These are phyloP conservation scores for Nasonia vitripennis DNA, from an alignment of 1,140 invertebrate species.

Conservation along the genomic window DNA sequence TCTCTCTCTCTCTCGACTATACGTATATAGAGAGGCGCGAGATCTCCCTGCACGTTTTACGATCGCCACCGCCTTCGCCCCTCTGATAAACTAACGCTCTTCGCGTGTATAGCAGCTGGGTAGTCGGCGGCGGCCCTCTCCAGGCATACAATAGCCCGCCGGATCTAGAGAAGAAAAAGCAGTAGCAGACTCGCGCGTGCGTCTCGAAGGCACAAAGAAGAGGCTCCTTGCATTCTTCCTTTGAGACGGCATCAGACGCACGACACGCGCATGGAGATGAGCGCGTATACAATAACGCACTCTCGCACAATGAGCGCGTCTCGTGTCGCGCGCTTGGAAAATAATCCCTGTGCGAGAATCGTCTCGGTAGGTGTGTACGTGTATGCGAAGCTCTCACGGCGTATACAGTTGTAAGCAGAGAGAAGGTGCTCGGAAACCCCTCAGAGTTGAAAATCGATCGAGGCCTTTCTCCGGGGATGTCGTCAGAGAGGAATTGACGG, in stretches of 20 bases:
- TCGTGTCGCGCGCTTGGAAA: not conserved
- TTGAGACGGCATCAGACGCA: not conserved
- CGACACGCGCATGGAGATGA: not conserved
- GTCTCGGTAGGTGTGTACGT: not conserved
- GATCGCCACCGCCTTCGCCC: not conserved
- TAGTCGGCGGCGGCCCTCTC: no score
- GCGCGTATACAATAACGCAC: not conserved
- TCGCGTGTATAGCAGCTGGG: no score
- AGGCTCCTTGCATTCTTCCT: not conserved
- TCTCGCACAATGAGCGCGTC: not conserved
- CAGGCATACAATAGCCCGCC: not conserved
- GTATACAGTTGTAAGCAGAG: slow-evolving; percentile 24
- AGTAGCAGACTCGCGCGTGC: not conserved
- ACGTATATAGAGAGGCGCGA: no score
- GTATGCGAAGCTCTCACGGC: not conserved
- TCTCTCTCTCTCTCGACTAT: no score
- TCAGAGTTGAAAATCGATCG: slow-evolving; percentile 52
- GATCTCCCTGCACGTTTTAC: not conserved
- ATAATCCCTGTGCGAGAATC: slow-evolving; percentile 4
- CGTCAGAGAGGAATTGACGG: slow-evolving; percentile 36
- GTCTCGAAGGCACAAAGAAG: not conserved
- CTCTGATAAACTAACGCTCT: not conserved
- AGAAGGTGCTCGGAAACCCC: slow-evolving; percentile 32
- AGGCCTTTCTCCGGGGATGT: slow-evolving; percentile 51
- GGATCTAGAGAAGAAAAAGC: not conserved